Evolutionary conservation across 2,888 invertebrate species (phyloP).

Genomic region (Cacoxenus indagator): DNA sequence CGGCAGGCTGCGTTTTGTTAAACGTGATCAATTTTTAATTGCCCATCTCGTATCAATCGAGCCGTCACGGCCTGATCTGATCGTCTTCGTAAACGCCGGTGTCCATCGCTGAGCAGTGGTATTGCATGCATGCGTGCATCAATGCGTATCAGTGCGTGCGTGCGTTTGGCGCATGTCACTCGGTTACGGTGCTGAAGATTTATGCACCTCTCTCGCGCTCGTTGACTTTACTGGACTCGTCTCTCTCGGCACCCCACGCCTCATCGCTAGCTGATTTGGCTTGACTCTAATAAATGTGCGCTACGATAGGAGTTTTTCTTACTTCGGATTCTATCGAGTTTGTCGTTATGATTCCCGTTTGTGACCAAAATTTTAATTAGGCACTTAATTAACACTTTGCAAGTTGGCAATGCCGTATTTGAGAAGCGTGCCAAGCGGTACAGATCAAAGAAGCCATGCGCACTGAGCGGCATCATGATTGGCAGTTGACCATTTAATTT

Average conservation of each 20-base stretch:
- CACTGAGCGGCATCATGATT: neutral
- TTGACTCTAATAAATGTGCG: neutral
- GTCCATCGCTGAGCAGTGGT: neutral
- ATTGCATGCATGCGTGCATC: neutral
- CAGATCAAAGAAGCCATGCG: constrained; percentile 8
- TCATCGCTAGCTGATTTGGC: no score
- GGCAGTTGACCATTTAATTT: neutral
- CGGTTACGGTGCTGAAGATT: constrained; percentile 46
- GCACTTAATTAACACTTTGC: constrained; percentile 60
- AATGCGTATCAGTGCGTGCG: neutral
- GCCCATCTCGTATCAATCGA: constrained; percentile 59
- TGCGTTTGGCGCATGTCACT: constrained; percentile 67
- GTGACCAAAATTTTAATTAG: constrained; percentile 61
- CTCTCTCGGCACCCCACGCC: no score
- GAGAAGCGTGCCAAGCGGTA: constrained; percentile 51
- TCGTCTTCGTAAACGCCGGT: neutral
- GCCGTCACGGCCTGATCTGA: constrained; percentile 38
- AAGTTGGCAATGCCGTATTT: constrained; percentile 24
- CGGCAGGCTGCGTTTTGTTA: constrained; percentile 56
- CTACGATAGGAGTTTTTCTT: constrained; percentile 7
- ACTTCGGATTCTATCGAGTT: constrained; percentile 6
- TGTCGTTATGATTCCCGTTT: constrained; percentile 30
- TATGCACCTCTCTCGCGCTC: no score
- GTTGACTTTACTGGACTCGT: no score
- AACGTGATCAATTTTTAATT: constrained; percentile 70